Percentiles rank a stretch among this genome's conserved stretches.
Evolutionary conservation across 2,888 invertebrate species (phyloP).

Genomic region (Caenorhabditis becei): DNA sequence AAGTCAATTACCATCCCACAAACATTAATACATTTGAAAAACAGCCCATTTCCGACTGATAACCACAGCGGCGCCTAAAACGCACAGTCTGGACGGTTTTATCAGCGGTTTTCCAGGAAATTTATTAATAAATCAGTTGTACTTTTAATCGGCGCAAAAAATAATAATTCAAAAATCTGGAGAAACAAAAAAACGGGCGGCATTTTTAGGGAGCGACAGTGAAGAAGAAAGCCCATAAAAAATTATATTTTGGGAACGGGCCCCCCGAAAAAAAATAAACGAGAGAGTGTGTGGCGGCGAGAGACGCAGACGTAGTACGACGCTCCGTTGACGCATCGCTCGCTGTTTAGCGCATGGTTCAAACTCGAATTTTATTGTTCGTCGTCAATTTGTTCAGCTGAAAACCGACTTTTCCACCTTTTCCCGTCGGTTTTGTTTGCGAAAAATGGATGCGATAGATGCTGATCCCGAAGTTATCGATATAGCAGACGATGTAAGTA

Average conservation of each 20-base stretch:
- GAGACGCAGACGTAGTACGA: constrained; percentile 40
- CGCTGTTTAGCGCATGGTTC: constrained; percentile 13
- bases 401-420: not conserved
- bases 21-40: too few species aligned
- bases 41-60: too few species aligned
- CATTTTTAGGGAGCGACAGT: not conserved
- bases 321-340: constrained; percentile 16
- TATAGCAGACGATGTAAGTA: constrained; percentile 35
- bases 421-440: not conserved
- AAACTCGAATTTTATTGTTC: constrained; percentile 4
- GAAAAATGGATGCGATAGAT: constrained; percentile 34
- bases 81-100: too few species aligned
- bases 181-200: not conserved
- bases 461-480: constrained; percentile 12
- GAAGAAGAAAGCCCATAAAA: constrained; percentile 1
- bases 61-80: too few species aligned
- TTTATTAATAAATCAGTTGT: not conserved
- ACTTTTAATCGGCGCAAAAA: not conserved
- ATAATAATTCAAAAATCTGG: not conserved
- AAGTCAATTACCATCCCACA: too few species aligned
- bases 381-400: constrained; percentile 1
- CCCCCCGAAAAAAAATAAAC: not conserved
- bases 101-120: not conserved
- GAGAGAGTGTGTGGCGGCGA: constrained; percentile 1
- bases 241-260: constrained; percentile 18